Evolutionary conservation across 2,113 vertebrate genomes (phyloP), one percentile per base, ranked within the genome.

Genomic region (Tympanuchus pallidicinctus): DNA sequence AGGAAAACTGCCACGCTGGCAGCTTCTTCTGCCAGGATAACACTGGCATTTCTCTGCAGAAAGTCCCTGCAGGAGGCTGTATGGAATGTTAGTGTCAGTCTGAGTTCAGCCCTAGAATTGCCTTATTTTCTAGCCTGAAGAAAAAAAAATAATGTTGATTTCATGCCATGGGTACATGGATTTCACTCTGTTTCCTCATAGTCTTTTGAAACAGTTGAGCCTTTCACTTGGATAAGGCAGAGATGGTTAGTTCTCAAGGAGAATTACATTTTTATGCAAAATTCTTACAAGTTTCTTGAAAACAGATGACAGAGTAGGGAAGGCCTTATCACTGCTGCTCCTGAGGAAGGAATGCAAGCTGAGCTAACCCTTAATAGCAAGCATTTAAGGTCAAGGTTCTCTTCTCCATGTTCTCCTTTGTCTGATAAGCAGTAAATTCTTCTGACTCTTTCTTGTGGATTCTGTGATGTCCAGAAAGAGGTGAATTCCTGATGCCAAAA

Each of bases 401-500:
- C n/a, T 79, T 91, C 63, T 91, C 69, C 20, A 50, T 16, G 50
- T 77, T 86, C 82, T 88, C 42, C 56, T 47, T 70, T 96, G 88
- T 88, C 88, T 86, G 59, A 34, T 70, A 90, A 61, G 75, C 63
- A 83, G 69, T 71, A 91, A 91, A 94, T 77, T 94, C 85, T 88
- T 75, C 12, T 30, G 82, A 91, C 94, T 96, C 81, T 94, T 91
- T 92, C 59, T 89, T 91, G 93, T 91, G 85, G 79, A 71, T 90
- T 91, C 79, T 60, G 88, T 90, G 50, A 88, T 90, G 92, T 91
- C 84, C 94, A 88, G 82, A 92, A 90, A 73, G 56, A 74, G 82
- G 79, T 88, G 72, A 92, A 88, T 88, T 91, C 85, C 75, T 0
- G 0, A 65, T 93, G 90, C 92, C 92, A 80, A 95, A 93, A 95